A percentile compares a stretch with the other conserved stretches of the same genome.
Evolutionary conservation across 1,140 invertebrate species (phyloP).

Genomic region (Drosophila quadrilineata): DNA sequence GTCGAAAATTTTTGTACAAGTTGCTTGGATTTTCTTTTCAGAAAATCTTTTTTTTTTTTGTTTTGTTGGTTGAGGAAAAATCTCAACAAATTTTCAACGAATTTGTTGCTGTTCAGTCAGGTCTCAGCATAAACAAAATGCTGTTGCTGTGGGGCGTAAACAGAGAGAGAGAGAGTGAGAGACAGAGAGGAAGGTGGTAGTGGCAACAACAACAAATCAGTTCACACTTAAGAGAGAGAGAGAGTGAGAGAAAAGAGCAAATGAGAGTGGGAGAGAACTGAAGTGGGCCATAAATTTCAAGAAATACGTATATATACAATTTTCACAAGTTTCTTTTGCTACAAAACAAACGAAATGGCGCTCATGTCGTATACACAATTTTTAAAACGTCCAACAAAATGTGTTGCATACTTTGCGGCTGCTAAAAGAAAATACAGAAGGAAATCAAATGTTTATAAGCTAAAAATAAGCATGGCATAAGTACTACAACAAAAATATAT

Average conservation of each 20-base stretch:
- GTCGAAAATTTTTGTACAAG: slow-evolving; percentile 58
- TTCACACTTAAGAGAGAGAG: slow-evolving; percentile 8
- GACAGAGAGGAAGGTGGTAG: slow-evolving; percentile 28
- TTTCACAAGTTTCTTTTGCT: not conserved
- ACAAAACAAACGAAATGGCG: slow-evolving; percentile 43
- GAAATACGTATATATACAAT: slow-evolving; percentile 19
- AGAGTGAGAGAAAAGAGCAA: not conserved
- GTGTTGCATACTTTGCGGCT: slow-evolving; percentile 63
- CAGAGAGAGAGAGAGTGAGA: too few relatives aligned
- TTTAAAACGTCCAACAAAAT: slow-evolving; percentile 2
- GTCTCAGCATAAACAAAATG: slow-evolving; percentile 62
- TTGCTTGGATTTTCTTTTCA: slow-evolving; percentile 62
- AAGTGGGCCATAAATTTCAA: slow-evolving; percentile 64
- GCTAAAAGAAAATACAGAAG: slow-evolving; percentile 15
- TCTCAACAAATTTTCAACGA: too few relatives aligned
- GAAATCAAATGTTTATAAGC: not conserved
- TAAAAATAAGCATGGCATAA: slow-evolving; percentile 37
- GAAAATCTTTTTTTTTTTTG: slow-evolving; percentile 37
- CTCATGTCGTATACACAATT: slow-evolving; percentile 73
- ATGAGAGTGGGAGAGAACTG: not conserved
- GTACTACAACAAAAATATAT: too few relatives aligned
- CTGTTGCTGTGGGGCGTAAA: slow-evolving; percentile 65
- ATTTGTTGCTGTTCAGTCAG: slow-evolving; percentile 25
- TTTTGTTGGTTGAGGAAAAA: too few relatives aligned
- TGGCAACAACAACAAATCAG: slow-evolving; percentile 8